These are phyloP conservation scores for Alca torda DNA, from an alignment of 2,797 vertebrate genomes.

Conservation along the genomic window DNA sequence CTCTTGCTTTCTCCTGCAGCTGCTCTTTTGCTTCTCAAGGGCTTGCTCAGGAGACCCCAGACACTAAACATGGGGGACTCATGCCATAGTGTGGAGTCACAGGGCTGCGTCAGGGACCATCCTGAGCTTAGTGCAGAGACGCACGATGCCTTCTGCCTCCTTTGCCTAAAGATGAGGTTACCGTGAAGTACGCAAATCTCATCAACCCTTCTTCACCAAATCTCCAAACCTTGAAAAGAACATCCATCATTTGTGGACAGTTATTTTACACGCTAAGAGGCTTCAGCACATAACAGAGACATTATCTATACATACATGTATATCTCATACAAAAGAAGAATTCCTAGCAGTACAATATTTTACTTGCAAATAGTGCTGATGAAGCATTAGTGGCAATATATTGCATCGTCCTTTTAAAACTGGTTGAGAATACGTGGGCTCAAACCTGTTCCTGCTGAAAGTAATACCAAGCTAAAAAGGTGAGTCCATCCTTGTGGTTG, in stretches of 20 bases:
- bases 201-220: neutral
- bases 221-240: neutral
- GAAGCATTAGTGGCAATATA: neutral
- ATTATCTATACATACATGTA: neutral
- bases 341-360: neutral
- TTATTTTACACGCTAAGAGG: neutral
- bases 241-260: neutral
- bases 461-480: neutral
- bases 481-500: neutral
- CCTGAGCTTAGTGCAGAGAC: neutral
- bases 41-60: neutral
- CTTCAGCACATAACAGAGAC: neutral
- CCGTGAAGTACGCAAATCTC: neutral
- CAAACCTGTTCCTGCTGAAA: neutral
- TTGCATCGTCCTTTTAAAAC: neutral
- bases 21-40: neutral
- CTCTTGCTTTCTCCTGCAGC: neutral
- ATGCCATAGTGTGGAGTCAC: neutral
- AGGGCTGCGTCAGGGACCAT: neutral
- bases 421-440: neutral
- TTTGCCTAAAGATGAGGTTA: neutral
- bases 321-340: neutral
- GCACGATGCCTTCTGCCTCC: neutral
- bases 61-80: neutral
- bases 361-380: neutral